These are phyloP conservation scores for Dasysyrphus tricinctus DNA, from an alignment of 2,888 invertebrate genomes.

Conservation along the genomic window DNA sequence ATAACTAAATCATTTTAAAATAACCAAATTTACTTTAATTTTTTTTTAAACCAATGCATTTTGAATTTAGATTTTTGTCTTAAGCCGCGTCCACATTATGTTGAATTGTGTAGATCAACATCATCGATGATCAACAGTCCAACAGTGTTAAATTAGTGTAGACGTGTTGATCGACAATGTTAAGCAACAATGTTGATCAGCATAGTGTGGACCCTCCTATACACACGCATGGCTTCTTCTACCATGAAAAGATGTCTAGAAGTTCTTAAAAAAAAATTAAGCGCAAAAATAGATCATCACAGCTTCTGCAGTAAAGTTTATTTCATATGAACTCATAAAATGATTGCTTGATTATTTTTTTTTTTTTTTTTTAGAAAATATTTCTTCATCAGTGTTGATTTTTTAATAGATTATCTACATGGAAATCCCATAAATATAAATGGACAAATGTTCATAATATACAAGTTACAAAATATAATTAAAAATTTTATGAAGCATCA, in stretches of 20 bases:
- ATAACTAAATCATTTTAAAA: too few relatives aligned
- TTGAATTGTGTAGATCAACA: too few relatives aligned
- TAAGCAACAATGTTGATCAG: too few relatives aligned
- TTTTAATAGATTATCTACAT: slow-evolving; percentile 1
- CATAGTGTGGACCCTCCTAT: too few relatives aligned
- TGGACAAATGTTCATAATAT: neutral
- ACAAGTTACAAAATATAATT: neutral
- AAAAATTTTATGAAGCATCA: slow-evolving; percentile 14
- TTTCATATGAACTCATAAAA: slow-evolving; percentile 25
- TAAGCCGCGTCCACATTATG: too few relatives aligned
- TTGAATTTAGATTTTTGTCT: too few relatives aligned
- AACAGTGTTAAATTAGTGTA: too few relatives aligned
- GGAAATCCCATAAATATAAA: neutral
- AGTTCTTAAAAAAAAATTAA: neutral
- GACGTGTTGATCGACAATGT: too few relatives aligned
- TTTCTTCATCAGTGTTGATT: neutral
- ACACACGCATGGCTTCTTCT: neutral
- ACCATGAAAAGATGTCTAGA: slow-evolving; percentile 4
- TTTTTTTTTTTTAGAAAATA: neutral
- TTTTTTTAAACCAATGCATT: too few relatives aligned
- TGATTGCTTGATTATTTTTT: slow-evolving; percentile 11
- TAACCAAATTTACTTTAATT: too few relatives aligned
- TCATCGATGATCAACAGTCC: too few relatives aligned
- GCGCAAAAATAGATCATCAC: slow-evolving; percentile 16
- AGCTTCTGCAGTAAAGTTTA: neutral